Evolutionary conservation across 2,888 invertebrate genomes (phyloP).

Genomic region (Amphipyra berbera): DNA sequence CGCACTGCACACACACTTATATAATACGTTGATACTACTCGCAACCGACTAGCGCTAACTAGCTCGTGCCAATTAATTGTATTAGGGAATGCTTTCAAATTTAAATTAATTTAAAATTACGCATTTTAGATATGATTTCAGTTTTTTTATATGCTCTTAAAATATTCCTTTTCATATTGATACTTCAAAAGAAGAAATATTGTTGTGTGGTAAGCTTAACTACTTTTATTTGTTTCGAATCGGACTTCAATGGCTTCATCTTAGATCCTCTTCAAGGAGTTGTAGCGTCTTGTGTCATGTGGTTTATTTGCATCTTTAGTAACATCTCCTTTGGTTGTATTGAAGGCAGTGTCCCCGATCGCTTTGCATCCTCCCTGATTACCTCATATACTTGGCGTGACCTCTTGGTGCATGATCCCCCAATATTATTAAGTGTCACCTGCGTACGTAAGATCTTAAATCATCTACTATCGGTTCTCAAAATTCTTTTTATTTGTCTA

Average conservation of each 20-base stretch:
- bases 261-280: conserved; percentile 75
- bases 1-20: conserved; percentile 30
- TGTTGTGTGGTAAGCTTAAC: conserved; percentile 80
- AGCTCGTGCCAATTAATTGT: conserved; percentile 67
- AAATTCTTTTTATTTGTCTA: conserved; percentile 70
- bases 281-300: conserved; percentile 79
- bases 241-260: conserved; percentile 75
- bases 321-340: conserved; percentile 87
- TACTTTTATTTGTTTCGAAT: conserved; percentile 71
- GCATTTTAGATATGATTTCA: conserved; percentile 73
- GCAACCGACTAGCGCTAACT: conserved; percentile 73
- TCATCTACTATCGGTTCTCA: conserved; percentile 65
- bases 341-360: conserved; percentile 90
- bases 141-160: conserved; percentile 71
- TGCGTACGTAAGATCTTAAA: conserved; percentile 69
- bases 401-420: conserved; percentile 89
- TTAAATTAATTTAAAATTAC: conserved; percentile 69
- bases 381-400: conserved; percentile 88
- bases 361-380: conserved; percentile 88
- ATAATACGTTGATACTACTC: conserved; percentile 14
- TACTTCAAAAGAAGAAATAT: conserved; percentile 73
- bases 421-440: conserved; percentile 77
- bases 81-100: conserved; percentile 77
- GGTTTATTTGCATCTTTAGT: conserved; percentile 78
- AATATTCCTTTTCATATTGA: conserved; percentile 71